Conservation (phyloP, 2,797 vertebrate species). For the Pangasius sanitwongsei region DNA sequence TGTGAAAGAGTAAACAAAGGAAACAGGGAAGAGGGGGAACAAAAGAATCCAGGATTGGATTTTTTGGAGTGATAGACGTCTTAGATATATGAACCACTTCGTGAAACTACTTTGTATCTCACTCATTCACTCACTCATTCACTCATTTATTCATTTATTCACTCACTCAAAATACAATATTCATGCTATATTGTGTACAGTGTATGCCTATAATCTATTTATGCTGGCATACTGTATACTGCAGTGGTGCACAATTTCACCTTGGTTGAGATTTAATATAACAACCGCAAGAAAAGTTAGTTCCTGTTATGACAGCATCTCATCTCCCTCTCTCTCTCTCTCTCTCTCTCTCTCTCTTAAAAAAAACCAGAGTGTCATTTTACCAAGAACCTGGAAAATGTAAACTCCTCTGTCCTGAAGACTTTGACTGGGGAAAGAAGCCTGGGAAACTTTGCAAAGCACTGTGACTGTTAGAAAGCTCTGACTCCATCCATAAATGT, state of each 20-base stretch:
- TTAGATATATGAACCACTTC: not conserved
- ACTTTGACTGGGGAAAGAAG: not conserved
- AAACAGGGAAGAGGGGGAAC: not conserved
- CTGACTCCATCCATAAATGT: not conserved
- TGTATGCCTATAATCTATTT: not conserved
- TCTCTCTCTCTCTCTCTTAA: not conserved
- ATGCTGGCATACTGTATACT: not conserved
- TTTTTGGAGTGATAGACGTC: not conserved
- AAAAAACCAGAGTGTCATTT: not conserved
- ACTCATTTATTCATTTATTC: not conserved
- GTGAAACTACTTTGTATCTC: not conserved
- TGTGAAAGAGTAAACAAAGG: not conserved
- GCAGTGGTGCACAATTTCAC: not conserved
- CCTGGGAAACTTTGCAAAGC: not conserved
- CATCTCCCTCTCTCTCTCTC: not conserved
- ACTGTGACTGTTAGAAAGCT: not conserved
- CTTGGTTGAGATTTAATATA: not conserved
- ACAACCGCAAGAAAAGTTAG: not conserved
- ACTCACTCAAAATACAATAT: not conserved
- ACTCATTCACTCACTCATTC: not conserved
- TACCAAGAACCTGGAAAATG: not conserved
- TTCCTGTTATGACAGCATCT: not conserved
- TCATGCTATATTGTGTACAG: not conserved
- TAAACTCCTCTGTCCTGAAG: not conserved
- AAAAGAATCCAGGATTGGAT: not conserved